phyloP scores from a whole-genome alignment of 2,888 invertebrate species.

The Oconnorella tubifera region DNA sequence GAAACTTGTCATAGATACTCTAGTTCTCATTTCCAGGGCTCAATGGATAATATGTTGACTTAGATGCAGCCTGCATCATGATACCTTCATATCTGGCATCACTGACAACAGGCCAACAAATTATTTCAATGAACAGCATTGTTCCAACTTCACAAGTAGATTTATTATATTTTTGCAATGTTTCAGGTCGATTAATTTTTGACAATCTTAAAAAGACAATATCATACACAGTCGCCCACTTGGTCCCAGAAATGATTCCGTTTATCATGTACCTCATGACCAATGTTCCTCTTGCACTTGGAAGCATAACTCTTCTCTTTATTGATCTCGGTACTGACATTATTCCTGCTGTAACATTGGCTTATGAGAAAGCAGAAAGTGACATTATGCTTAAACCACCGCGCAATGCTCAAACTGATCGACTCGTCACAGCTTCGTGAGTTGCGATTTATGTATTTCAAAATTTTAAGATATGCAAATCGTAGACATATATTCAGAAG shows the following conservation, averaged over 20 bases:
- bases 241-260: conserved; percentile 9
- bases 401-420: neutral
- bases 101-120: too few relatives aligned
- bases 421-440: conserved; percentile 9
- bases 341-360: conserved; percentile 53
- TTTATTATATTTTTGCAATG: neutral
- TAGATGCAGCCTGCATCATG: too few relatives aligned
- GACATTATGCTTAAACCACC: conserved; percentile 11
- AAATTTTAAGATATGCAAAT: too few relatives aligned
- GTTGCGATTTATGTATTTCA: too few relatives aligned
- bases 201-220: conserved; percentile 15
- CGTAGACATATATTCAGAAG: neutral
- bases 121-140: too few relatives aligned
- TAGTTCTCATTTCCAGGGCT: too few relatives aligned
- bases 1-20: too few relatives aligned
- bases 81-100: too few relatives aligned
- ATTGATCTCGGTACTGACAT: conserved; percentile 71
- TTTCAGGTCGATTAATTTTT: conserved; percentile 10
- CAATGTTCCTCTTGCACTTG: conserved; percentile 8
- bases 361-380: conserved; percentile 9
- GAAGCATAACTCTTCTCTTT: conserved; percentile 11
- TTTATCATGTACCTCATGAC: conserved; percentile 7
- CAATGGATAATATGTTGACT: too few relatives aligned
- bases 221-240: conserved; percentile 5
- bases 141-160: too few relatives aligned